Evolutionary conservation across 2,888 invertebrate species (phyloP), one percentile per base, ranked within the genome.

Genomic region (Chouioia cunea): DNA sequence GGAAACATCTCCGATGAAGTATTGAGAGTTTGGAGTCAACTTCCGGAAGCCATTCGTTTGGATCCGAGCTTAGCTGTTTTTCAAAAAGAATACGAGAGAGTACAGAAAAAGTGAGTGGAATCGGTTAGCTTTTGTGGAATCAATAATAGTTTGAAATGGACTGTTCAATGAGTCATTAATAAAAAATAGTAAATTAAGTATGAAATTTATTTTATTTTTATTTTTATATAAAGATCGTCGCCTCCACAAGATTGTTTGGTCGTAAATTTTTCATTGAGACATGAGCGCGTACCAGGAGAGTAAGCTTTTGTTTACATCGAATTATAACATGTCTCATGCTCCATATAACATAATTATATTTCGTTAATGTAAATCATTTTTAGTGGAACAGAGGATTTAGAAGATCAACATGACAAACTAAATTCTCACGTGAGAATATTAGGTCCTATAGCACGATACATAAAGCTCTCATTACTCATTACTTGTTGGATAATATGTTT

Each of bases 401-500:
- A 62, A 0, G 64, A 70, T 60, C 43, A 65, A 22, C 62, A 50
- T 36, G 68, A 71, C 1, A 71, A 71, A 52, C 43, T 71, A 2
- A 68, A 68, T 59, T 23, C 65, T 6, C 71, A 69, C n/a, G 68
- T 65, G 48, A 62, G 68, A 43, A 73, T 65, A 47, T 54, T 73
- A 43, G 65, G 67, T 12, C 68, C 65, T 4, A 66, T 79, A 56
- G 80, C 77, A 63, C 81, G 82, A 12, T 86, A 86, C 74, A 77
- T 85, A 0, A 92, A 91, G 84, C 89, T 92, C 78, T 81, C 86
- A 0, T 75, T 90, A 0, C 86, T 93, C 0, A 82, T 91, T 2
- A 86, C 87, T 0, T 88, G 90, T 60, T 93, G 93, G 93, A 77
- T 90, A 0, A 86, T 90, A 75, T 93, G 93, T 81, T 92, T 93